Conservation (phyloP, 2,888 invertebrate species). For the Cylindroiulus punctatus region DNA sequence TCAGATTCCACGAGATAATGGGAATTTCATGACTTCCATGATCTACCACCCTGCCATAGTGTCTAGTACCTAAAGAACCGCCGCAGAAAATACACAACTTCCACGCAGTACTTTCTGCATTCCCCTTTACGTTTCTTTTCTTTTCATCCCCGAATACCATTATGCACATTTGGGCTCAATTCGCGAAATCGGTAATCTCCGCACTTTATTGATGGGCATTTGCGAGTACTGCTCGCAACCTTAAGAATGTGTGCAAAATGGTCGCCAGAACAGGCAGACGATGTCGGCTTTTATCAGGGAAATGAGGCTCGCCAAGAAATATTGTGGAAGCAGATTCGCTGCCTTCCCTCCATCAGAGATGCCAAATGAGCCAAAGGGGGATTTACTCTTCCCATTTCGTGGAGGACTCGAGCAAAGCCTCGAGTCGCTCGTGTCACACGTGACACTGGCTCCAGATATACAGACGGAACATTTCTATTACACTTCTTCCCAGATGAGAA, state of each 20-base stretch:
- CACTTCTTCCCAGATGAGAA: not conserved
- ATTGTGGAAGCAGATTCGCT: slow-evolving; percentile 39
- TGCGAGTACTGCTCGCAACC: slow-evolving; percentile 1
- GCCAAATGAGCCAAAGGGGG: slow-evolving; percentile 32
- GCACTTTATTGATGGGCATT: slow-evolving; percentile 44
- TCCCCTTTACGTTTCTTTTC: not conserved
- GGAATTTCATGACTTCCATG: no score
- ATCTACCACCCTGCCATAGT: no score
- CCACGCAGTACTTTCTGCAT: not conserved
- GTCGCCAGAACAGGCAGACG: slow-evolving; percentile 44
- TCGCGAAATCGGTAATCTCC: slow-evolving; percentile 31
- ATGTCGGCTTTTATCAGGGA: slow-evolving; percentile 47
- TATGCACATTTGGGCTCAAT: slow-evolving; percentile 27
- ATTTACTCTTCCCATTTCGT: slow-evolving; percentile 39
- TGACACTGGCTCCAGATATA: not conserved
- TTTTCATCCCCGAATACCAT: not conserved
- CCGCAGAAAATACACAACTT: no score
- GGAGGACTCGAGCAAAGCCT: slow-evolving; percentile 4
- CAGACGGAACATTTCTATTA: slow-evolving; percentile 20
- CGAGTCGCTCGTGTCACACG: not conserved
- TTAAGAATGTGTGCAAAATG: slow-evolving; percentile 50
- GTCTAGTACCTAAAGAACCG: no score
- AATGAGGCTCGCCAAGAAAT: slow-evolving; percentile 48
- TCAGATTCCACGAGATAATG: no score
- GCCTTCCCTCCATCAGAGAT: not conserved